Base-by-base conservation (phyloP, 2,797 vertebrate species). In the Rhadinocentrus ornatus region DNA sequence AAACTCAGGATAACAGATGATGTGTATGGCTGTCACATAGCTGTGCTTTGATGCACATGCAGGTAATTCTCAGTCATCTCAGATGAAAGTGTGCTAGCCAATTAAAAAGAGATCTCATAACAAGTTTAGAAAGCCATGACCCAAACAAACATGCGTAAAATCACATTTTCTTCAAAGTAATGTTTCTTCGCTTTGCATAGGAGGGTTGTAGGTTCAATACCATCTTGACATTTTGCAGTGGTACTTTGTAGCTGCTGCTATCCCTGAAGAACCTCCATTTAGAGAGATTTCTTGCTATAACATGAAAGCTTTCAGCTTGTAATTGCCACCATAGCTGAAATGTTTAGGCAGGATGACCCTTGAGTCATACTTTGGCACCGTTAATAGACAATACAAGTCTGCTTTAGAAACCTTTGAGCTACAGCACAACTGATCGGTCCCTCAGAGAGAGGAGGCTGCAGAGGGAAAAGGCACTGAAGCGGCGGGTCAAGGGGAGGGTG, bases 71-170 rank as follows among this genome's bases (percentile, higher is more conserved):
- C 88, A 57, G 89, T 53, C 52, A 53, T 53, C 88, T 78, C 82
- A 90, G 84, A 94, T 92, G 80, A 93, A 88, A 79, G 92, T 92
- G 80, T 88, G 89, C 89, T 88, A 92, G 81, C 89, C 90, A 89
- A 95, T 94, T 85, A 94, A 91, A 94, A 91, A 90, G 76, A 93
- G 84, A 85, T 94, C 93, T 76, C 91, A 86, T 73, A 92, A 90
- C 84, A 85, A 22, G 85, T 88, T 89, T 90, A 75, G 86, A 91
- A 91, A 90, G 90, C 93, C 74, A 75, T 91, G 87, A 94, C 91
- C 93, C 90, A 92, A 84, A 92, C 82, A 76, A 89, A 93, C 74
- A 87, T 77, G 73, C 80, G 82, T 71, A 90, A 93, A 88, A 84
- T 89, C 77, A 56, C 72, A 82, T 88, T 86, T 85, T 85, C 75